Evolutionary conservation across 2,113 vertebrate species (phyloP), one percentile per base, ranked within the genome.

Genomic region (Sclerurus mexicanus): DNA sequence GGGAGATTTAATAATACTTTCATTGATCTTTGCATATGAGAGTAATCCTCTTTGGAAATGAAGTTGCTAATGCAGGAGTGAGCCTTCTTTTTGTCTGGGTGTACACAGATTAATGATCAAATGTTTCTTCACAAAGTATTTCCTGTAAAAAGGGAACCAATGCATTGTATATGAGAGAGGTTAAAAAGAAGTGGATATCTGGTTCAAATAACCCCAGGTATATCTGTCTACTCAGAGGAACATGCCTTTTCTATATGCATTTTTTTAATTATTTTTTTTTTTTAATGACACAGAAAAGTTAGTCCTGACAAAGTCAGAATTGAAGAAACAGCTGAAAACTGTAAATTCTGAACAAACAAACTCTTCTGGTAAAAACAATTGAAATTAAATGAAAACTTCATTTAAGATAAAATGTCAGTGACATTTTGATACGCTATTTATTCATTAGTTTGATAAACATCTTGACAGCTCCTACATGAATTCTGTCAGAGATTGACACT

Each of bases 1-100:
- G 78, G 80, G 49, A 86, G 21, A 84, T 96, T 97, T 95, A 97
- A 92, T 96, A 97, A 91, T 46, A 68, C 47, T 55, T 93, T 93
- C 90, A 96, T 91, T 96, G 77, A 97, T 97, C 82, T 95, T 76
- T 93, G 89, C 40, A 91, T 95, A 84, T n/a, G 93, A 98, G 78
- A 94, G 31, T 84, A 94, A 87, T 96, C 71, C 58, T 96, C 88
- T 81, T 93, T 91, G 64, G 72, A 97, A 97, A 97, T 93, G 7
- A 93, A 46, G 69, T 82, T 97, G 67, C 52, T 95, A 95, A 89
- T 77, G 58, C 35, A 92, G 22, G 79, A 96, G 92, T 95, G 40
- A 96, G 52, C 84, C 21, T 94, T 93, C 63, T 27, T 73, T 95
- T 58, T 69, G 75, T 85, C 67, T 89, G 49, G 5, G 10, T 92